Evolutionary conservation across 2,888 invertebrate species (phyloP).

Genomic region (Cordilura impudica): DNA sequence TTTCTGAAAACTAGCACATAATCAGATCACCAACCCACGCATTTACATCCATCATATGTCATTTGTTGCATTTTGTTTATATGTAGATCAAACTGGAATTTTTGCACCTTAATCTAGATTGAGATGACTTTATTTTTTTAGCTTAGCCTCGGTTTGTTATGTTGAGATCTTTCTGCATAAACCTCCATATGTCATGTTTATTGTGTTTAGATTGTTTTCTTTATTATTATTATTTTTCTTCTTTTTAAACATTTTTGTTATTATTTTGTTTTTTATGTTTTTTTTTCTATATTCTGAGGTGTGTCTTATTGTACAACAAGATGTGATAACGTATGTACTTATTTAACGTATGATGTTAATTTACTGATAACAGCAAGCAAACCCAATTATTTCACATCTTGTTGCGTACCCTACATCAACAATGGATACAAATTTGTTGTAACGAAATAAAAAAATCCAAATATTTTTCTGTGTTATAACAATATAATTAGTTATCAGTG

Average conservation of each 20-base stretch:
- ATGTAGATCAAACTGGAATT: conserved; percentile 36
- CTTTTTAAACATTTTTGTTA: too few relatives aligned
- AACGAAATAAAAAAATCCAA: too few relatives aligned
- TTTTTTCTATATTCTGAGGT: conserved; percentile 17
- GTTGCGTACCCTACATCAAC: background rate
- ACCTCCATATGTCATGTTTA: conserved; percentile 33
- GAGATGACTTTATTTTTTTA: conserved; percentile 18
- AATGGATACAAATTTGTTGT: too few relatives aligned
- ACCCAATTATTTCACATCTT: conserved; percentile 3
- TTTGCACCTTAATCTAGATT: conserved; percentile 55
- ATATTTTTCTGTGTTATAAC: too few relatives aligned
- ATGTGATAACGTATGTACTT: conserved; percentile 46
- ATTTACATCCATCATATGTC: conserved; percentile 54
- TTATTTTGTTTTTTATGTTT: too few relatives aligned
- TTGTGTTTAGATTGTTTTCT: conserved; percentile 2
- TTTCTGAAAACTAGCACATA: conserved; percentile 3
- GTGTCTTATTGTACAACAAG: conserved; percentile 42
- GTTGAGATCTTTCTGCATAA: background rate
- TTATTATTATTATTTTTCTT: background rate
- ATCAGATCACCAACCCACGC: conserved; percentile 38
- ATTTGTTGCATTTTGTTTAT: conserved; percentile 28
- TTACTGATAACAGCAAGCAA: conserved; percentile 28
- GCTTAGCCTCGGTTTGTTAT: background rate
- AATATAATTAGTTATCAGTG: background rate
- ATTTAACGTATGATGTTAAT: conserved; percentile 29